A percentile compares a stretch with the other conserved stretches of the same genome.
Conservation (phyloP, 2,113 vertebrate species). For the Manacus vitellinus region DNA sequence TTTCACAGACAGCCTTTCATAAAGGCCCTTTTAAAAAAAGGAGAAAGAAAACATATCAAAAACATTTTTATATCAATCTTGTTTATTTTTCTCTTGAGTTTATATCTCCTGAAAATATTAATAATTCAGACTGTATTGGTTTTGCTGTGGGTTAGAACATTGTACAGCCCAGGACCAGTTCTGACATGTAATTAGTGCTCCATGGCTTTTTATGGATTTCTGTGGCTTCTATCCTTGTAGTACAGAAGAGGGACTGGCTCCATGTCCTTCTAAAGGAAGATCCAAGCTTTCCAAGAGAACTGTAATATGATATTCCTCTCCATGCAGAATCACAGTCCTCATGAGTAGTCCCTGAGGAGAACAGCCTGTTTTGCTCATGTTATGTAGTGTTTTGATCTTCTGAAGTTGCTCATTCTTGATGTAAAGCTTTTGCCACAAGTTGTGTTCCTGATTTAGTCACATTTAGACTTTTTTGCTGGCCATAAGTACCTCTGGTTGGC, state of each 20-base stretch:
- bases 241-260: not conserved
- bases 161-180: not conserved
- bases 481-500: not conserved
- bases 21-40: not conserved
- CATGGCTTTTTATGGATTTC: not conserved
- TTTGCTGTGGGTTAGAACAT: not conserved
- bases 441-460: not conserved
- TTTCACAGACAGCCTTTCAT: not conserved
- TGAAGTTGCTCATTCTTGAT: not conserved
- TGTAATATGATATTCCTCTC: accelerated
- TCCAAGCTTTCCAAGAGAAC: not conserved
- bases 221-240: not conserved
- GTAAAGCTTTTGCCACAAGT: not conserved
- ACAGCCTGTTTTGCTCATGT: not conserved
- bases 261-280: not conserved
- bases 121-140: not conserved
- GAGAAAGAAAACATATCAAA: not conserved
- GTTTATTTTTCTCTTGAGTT: not conserved
- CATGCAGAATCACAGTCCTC: not conserved
- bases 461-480: not conserved
- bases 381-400: accelerated
- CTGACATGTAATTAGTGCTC: not conserved
- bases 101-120: not conserved
- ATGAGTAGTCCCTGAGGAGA: not conserved
- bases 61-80: not conserved